A percentile compares a stretch with the other conserved stretches of the same genome.
phyloP scores from a whole-genome alignment of 2,113 vertebrate genomes.

The Hemicordylus capensis region DNA sequence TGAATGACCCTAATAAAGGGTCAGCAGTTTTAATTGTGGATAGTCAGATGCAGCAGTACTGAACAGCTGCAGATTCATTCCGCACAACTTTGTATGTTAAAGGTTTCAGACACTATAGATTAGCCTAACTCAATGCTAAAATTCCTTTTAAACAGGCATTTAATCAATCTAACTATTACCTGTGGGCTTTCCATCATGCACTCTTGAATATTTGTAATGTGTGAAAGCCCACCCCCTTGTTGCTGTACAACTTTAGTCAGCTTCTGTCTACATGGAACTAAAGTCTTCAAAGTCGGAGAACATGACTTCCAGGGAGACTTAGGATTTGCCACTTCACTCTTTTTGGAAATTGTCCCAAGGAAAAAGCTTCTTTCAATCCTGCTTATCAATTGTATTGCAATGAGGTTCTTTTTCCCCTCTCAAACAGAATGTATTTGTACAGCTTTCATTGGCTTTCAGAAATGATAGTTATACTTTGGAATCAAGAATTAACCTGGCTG shows the following conservation, averaged over 20 bases:
- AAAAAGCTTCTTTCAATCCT: not conserved
- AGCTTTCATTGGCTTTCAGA: constrained; percentile 97
- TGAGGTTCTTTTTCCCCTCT: constrained; percentile 32
- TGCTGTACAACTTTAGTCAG: not conserved
- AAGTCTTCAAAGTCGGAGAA: not conserved
- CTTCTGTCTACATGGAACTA: not conserved
- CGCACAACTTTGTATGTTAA: too few species aligned
- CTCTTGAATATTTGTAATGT: not conserved
- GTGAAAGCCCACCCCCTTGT: not conserved
- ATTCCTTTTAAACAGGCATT: too few species aligned
- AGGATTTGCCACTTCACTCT: not conserved
- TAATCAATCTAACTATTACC: not conserved
- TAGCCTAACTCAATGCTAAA: too few species aligned
- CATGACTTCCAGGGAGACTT: not conserved
- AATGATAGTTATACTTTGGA: constrained; percentile 98
- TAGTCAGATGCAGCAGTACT: not conserved
- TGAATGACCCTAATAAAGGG: not conserved
- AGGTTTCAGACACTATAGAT: too few species aligned
- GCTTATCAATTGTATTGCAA: not conserved
- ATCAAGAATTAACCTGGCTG: constrained; percentile 91
- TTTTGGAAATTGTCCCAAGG: not conserved
- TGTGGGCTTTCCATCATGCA: not conserved
- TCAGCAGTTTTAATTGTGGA: not conserved
- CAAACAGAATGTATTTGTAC: constrained; percentile 94
- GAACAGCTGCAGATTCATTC: not conserved